phyloP scores from a whole-genome alignment of 2,797 vertebrate genomes.

The Toxotes lorentzi region DNA sequence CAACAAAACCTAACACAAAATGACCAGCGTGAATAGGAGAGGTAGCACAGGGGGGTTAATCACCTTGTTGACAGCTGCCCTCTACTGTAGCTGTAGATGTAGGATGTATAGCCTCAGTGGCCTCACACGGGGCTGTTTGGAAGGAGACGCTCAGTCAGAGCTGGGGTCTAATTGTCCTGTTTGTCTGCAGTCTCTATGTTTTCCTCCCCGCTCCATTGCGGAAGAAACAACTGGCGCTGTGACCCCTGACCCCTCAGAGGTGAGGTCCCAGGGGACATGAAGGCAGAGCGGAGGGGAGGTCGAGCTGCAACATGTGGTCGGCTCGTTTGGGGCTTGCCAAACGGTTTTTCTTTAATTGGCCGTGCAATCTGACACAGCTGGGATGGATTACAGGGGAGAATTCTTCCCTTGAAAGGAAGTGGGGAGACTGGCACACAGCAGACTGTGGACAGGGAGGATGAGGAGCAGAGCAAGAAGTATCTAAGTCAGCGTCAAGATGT shows the following conservation, averaged over 20 bases:
- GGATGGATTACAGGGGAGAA: conserved; percentile 88
- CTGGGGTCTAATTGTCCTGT: conserved; percentile 72
- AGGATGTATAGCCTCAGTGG: conserved; percentile 45
- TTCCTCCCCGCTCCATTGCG: conserved; percentile 67
- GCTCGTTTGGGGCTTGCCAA: conserved; percentile 87
- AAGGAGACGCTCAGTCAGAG: conserved; percentile 52
- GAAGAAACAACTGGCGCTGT: conserved; percentile 90
- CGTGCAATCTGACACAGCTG: conserved; percentile 89
- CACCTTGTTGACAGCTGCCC: conserved; percentile 53
- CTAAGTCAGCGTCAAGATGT: conserved; percentile 30
- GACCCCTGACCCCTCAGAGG: conserved; percentile 81
- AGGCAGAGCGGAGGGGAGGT: conserved; percentile 56
- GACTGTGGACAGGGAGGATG: conserved; percentile 25
- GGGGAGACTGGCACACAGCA: conserved; percentile 60
- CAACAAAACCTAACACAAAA: conserved; percentile 35
- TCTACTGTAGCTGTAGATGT: conserved; percentile 59
- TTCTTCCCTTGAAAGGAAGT: conserved; percentile 80
- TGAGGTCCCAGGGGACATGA: conserved; percentile 62
- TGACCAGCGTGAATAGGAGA: conserved; percentile 31
- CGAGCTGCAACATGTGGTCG: conserved; percentile 89
- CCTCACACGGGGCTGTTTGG: conserved; percentile 25
- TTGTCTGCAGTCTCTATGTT: conserved; percentile 69
- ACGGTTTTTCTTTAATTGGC: conserved; percentile 90
- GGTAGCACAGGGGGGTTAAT: conserved; percentile 43
- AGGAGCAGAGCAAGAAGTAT: conserved; percentile 29